Conservation (phyloP, 53 echinoderm and acorn worm species). For the Pentamera pediparva region DNA sequence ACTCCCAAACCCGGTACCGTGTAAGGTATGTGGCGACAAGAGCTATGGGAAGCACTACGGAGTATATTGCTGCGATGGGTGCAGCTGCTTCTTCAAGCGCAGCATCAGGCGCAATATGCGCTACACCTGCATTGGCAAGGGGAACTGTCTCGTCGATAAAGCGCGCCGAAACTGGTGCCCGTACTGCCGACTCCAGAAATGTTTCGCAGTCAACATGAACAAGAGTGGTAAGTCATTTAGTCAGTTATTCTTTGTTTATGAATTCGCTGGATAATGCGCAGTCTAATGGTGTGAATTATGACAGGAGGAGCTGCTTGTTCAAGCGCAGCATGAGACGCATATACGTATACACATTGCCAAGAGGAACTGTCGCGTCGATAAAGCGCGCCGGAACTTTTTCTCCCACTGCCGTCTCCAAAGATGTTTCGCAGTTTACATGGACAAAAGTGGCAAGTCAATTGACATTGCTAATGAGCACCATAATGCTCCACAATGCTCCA, state of each 20-base stretch:
- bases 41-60: constrained; percentile 99
- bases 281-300: too few relatives aligned
- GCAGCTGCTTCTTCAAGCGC: constrained; percentile 97
- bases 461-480: neutral
- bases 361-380: constrained; percentile 92
- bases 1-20: constrained; percentile 86
- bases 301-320: constrained; percentile 96
- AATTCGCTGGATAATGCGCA: neutral
- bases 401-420: constrained; percentile 90
- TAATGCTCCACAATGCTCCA: too few relatives aligned
- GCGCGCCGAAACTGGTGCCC: constrained; percentile 96
- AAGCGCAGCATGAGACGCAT: constrained; percentile 93
- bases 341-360: constrained; percentile 92
- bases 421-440: constrained; percentile 97
- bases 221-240: constrained; percentile 65
- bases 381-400: constrained; percentile 92
- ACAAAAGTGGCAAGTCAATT: constrained; percentile 73
- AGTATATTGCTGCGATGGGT: constrained; percentile 97
- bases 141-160: constrained; percentile 94
- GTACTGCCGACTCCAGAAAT: constrained; percentile 88
- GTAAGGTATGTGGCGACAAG: constrained; percentile 91
- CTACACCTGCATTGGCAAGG: constrained; percentile 95
- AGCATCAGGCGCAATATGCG: constrained; percentile 95
- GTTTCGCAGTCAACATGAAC: constrained; percentile 98
- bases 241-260: neutral